These are phyloP conservation scores for Pelodytes ibericus DNA, from an alignment of 2,797 vertebrate species.

Conservation along the genomic window DNA sequence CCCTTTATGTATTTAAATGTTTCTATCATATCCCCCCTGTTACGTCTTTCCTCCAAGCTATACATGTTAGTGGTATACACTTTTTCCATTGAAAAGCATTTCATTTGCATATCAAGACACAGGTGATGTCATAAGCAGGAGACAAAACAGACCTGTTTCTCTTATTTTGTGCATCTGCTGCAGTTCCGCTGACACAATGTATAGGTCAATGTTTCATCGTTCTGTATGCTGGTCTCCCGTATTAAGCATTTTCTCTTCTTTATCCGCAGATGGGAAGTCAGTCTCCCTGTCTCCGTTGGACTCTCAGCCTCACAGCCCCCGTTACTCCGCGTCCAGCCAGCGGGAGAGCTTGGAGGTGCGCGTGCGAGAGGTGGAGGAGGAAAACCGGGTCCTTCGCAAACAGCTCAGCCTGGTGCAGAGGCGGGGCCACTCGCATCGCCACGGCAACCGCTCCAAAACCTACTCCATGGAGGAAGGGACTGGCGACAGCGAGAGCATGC, in stretches of 20 bases:
- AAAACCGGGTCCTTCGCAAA: slow-evolving; percentile 85
- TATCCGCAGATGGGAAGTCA: slow-evolving; percentile 83
- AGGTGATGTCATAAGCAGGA: no score
- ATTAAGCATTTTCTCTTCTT: slow-evolving; percentile 23
- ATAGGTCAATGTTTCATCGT: no score
- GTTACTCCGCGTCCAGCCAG: slow-evolving; percentile 72
- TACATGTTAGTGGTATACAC: no score
- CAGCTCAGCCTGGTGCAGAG: slow-evolving; percentile 86
- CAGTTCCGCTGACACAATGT: no score
- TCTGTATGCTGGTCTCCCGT: not conserved
- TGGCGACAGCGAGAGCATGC: slow-evolving; percentile 87
- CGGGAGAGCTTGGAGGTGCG: slow-evolving; percentile 87
- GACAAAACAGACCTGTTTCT: no score
- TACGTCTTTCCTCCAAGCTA: no score
- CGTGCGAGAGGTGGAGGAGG: slow-evolving; percentile 90
- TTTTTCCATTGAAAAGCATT: no score
- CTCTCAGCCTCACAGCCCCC: slow-evolving; percentile 81
- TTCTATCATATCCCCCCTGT: no score
- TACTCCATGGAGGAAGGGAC: slow-evolving; percentile 92
- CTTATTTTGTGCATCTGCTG: no score
- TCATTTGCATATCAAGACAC: no score
- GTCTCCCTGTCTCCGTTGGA: slow-evolving; percentile 88
- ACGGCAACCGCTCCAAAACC: slow-evolving; percentile 82
- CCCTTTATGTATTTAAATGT: no score
- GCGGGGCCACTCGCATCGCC: slow-evolving; percentile 65